Percentiles rank a stretch among this genome's conserved stretches.
Evolutionary conservation across 2,888 invertebrate species (phyloP).

Genomic region (Lasioglossum calceatum): DNA sequence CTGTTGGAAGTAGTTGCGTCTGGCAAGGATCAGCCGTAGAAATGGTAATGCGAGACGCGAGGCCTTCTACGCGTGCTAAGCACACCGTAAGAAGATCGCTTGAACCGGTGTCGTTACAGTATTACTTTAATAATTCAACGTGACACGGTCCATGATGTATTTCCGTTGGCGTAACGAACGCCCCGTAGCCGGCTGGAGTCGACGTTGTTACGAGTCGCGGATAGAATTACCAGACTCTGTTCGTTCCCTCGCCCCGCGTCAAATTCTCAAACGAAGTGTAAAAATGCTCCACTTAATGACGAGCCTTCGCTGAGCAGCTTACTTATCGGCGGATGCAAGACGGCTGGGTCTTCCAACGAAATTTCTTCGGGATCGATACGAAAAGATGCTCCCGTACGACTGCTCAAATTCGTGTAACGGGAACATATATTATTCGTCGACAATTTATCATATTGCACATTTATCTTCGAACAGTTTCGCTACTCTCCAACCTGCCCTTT

Average conservation of each 20-base stretch:
- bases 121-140: constrained; percentile 63
- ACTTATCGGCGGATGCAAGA: not conserved
- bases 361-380: not conserved
- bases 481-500: not conserved
- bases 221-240: constrained; percentile 41
- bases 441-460: too few species aligned
- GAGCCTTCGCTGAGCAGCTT: not conserved
- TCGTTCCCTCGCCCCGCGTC: not conserved
- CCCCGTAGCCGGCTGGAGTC: constrained; percentile 32
- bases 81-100: constrained; percentile 22
- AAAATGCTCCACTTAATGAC: constrained; percentile 34
- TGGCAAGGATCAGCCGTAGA: constrained; percentile 57
- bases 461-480: not conserved
- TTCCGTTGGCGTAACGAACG: constrained; percentile 57
- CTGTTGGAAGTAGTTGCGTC: constrained; percentile 42
- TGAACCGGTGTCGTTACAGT: constrained; percentile 50
- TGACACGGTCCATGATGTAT: constrained; percentile 51
- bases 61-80: constrained; percentile 21
- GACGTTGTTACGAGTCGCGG: constrained; percentile 52
- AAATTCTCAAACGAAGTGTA: constrained; percentile 35
- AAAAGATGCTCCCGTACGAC: not conserved
- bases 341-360: not conserved
- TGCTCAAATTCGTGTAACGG: not conserved
- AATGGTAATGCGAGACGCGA: constrained; percentile 29
- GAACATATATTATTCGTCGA: too few species aligned